These are phyloP conservation scores for Lordiphosa clarofinis DNA, from an alignment of 1,140 invertebrate species.

Conservation along the genomic window DNA sequence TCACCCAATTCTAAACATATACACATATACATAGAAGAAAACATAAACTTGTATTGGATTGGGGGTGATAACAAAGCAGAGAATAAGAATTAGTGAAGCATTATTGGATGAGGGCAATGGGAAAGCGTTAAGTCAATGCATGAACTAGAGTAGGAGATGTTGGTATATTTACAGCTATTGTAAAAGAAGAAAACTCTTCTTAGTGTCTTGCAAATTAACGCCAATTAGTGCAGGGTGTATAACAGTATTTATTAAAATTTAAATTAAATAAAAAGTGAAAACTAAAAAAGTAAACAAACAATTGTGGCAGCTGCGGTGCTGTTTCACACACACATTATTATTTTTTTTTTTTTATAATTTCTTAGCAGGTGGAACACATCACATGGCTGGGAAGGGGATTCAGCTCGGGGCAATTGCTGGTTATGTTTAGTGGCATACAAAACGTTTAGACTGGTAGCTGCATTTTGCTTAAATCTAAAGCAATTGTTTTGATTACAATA, in stretches of 20 bases:
- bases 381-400: constrained; percentile 30
- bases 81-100: too few relatives aligned
- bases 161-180: constrained; percentile 37
- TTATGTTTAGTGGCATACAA: constrained; percentile 50
- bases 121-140: constrained; percentile 24
- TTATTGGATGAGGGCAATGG: too few relatives aligned
- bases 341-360: constrained; percentile 3
- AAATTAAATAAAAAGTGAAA: constrained; percentile 17
- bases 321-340: constrained; percentile 9
- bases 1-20: too few relatives aligned
- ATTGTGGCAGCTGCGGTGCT: constrained; percentile 35
- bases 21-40: too few relatives aligned
- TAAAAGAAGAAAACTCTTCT: constrained; percentile 42
- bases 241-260: constrained; percentile 52
- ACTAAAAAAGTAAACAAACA: constrained; percentile 4
- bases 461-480: constrained; percentile 20
- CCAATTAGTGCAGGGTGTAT: constrained; percentile 68
- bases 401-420: constrained; percentile 16
- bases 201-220: constrained; percentile 44
- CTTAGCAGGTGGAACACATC: constrained; percentile 20
- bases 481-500: constrained; percentile 36
- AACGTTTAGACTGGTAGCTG: constrained; percentile 38
- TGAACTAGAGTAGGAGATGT: too few relatives aligned
- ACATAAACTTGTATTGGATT: too few relatives aligned
- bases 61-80: too few relatives aligned